Conservation (phyloP, 2,113 vertebrate species). For the Brachypodius melanocephalos region DNA sequence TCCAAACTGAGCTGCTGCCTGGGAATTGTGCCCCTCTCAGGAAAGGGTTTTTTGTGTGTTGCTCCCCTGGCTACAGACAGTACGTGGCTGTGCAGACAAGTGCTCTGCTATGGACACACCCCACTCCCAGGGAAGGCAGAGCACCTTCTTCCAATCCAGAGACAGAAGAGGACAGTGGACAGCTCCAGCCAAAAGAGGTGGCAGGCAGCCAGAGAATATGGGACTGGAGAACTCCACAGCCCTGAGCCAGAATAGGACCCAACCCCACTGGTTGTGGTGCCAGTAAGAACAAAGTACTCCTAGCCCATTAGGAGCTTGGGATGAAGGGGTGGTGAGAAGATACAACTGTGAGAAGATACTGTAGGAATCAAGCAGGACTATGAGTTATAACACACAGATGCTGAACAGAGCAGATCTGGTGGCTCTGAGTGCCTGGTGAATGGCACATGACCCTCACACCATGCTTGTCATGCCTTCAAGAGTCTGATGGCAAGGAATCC, state of each 20-base stretch:
- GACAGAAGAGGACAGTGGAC: not conserved
- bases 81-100: not conserved
- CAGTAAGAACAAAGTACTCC: not conserved
- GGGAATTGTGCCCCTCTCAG: not conserved
- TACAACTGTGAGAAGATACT: not conserved
- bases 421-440: not conserved
- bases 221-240: not conserved
- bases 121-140: not conserved
- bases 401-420: not conserved
- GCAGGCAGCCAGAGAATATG: not conserved
- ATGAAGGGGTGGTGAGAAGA: not conserved
- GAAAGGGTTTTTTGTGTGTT: not conserved
- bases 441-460: not conserved
- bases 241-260: not conserved
- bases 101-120: not conserved
- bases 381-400: not conserved
- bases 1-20: not conserved
- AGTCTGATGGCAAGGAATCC: not conserved
- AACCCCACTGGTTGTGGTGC: not conserved
- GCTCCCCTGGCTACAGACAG: rapidly evolving
- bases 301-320: not conserved
- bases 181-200: not conserved
- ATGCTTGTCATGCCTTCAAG: not conserved
- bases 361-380: not conserved
- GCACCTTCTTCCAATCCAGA: not conserved